Base-by-base conservation (phyloP, 2,797 vertebrate genomes). In the Sorex maritimensis region DNA sequence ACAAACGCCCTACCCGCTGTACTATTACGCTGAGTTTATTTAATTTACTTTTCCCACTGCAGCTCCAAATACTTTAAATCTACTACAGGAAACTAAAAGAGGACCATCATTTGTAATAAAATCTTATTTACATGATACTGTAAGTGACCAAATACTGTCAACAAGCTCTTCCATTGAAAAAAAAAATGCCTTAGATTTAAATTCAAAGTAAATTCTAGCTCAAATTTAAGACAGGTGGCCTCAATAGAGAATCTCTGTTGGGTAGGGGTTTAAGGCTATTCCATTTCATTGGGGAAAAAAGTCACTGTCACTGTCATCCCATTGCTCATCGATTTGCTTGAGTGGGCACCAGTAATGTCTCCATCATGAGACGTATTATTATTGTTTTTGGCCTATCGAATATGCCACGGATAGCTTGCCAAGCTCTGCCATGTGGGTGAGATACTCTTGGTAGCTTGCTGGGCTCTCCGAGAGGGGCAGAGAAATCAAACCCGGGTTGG, bases 51-150 rank as follows among this genome's bases (percentile, higher is more conserved):
- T 81, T 63, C 26, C 85, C 55, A 92, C 17, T 78, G 55, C n/a
- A 95, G 72, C n/a, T 41, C 19, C 87, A 85, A 91, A 89, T 38
- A 91, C 30, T 92, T 88, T 67, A 55, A 69, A 91, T 72, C 13
- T 65, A 73, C 61, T 86, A 80, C 52, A 10, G 67, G 52, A 6
- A 46, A 74, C 34, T 86, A 80, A 71, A 19, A 88, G 28, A 90
- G 63, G 63, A 75, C 78, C 24, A 75, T 65, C 46, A 6, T 81
- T 46, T 91, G 11, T 55, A 90, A 44, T 80, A 89, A 93, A 86
- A 92, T 83, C 30, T 67, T 95, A 88, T 23, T 96, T 91, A 80
- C 46, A 68, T n/a, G 38, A 11, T 72, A 58, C 44, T 68, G 49
- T 79, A 69, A 92, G 9, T 81, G 71, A 82, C 44, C 65, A 93